Conservation (phyloP, 2,888 invertebrate genomes). For the Pemphredon lugubris region DNA sequence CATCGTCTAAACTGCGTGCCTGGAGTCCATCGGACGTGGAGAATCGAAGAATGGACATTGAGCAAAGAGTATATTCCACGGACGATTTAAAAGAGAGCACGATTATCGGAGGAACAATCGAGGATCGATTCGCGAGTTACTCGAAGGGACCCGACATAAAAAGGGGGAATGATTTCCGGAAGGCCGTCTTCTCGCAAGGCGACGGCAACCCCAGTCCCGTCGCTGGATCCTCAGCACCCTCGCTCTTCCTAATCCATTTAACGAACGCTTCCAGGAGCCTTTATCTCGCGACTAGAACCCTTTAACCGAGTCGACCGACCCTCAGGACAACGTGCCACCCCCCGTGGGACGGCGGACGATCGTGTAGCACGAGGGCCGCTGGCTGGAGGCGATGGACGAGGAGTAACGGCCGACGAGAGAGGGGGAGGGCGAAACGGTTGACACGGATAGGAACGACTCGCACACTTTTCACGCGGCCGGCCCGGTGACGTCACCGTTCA, state of each 20-base stretch:
- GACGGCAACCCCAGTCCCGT: slow-evolving; percentile 44
- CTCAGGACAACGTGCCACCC: slow-evolving; percentile 13
- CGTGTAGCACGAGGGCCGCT: neutral
- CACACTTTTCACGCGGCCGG: slow-evolving; percentile 69
- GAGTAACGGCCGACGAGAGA: slow-evolving; percentile 28
- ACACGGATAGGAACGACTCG: slow-evolving; percentile 60
- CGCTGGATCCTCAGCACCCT: slow-evolving; percentile 40
- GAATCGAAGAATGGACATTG: no score
- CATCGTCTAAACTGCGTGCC: no score
- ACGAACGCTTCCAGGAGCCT: slow-evolving; percentile 62
- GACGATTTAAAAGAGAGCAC: no score
- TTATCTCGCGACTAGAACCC: slow-evolving; percentile 54
- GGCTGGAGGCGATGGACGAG: slow-evolving; percentile 17
- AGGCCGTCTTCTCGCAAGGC: slow-evolving; percentile 5
- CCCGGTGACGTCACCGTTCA: slow-evolving; percentile 80
- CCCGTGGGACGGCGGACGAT: slow-evolving; percentile 7
- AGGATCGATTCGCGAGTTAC: neutral
- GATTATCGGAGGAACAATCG: neutral
- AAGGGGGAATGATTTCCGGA: slow-evolving; percentile 25
- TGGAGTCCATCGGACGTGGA: no score
- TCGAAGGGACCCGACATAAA: neutral
- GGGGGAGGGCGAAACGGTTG: slow-evolving; percentile 48
- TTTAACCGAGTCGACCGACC: slow-evolving; percentile 22
- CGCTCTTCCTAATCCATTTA: slow-evolving; percentile 65
- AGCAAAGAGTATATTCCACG: no score